These are phyloP conservation scores for Microchrysa polita DNA, from an alignment of 2,888 invertebrate genomes.

Conservation along the genomic window DNA sequence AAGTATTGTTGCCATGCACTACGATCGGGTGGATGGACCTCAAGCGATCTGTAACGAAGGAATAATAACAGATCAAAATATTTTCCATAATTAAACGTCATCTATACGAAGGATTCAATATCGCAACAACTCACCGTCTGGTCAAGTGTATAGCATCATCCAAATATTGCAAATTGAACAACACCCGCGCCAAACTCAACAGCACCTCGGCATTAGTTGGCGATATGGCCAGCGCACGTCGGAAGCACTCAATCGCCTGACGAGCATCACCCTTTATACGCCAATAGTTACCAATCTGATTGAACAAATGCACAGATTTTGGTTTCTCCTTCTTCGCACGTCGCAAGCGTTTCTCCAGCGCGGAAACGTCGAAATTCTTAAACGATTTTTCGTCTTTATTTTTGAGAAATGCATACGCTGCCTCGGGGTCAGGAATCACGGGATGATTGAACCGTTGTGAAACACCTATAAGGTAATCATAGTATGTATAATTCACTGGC, in stretches of 20 bases:
- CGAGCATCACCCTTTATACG: conserved; percentile 88
- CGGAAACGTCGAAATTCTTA: conserved; percentile 78
- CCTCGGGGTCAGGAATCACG: conserved; percentile 85
- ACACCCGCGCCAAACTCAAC: conserved; percentile 83
- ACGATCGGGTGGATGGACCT: conserved; percentile 84
- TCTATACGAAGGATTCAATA: too few species aligned
- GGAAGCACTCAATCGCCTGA: conserved; percentile 88
- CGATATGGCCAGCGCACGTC: conserved; percentile 83
- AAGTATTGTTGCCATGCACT: conserved; percentile 93
- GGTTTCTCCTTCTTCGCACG: conserved; percentile 86
- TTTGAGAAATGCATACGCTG: conserved; percentile 77
- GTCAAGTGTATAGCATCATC: conserved; percentile 91
- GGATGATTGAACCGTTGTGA: conserved; percentile 85
- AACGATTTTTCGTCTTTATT: conserved; percentile 67
- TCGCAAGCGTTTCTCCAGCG: conserved; percentile 77
- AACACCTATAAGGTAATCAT: conserved; percentile 87
- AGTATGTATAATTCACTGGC: conserved; percentile 87
- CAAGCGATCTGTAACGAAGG: conserved; percentile 69
- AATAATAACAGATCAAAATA: neutral
- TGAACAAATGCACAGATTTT: conserved; percentile 84
- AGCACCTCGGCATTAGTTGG: conserved; percentile 89
- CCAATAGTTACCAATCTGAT: conserved; percentile 93
- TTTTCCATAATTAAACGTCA: too few species aligned
- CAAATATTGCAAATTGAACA: conserved; percentile 86
- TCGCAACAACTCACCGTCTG: conserved; percentile 66